phyloP scores from a whole-genome alignment of 2,797 vertebrate genomes.

The Gila robusta region DNA sequence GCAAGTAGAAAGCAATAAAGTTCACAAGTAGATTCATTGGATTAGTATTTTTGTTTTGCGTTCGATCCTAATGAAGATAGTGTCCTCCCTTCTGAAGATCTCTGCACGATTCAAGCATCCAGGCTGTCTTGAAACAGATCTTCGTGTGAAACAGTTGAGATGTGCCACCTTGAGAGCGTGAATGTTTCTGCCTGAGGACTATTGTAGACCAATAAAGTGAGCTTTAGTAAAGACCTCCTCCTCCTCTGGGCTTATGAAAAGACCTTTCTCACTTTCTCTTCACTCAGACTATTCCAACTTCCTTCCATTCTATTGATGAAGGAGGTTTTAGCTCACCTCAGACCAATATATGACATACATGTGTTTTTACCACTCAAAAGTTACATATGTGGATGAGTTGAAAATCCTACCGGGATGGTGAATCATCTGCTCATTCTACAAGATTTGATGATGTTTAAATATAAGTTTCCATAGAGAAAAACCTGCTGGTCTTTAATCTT shows the following conservation, averaged over 20 bases:
- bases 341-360: neutral
- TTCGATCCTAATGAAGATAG: constrained; percentile 47
- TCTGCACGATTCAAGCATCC: neutral
- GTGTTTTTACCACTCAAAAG: neutral
- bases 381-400: neutral
- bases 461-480: neutral
- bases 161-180: constrained; percentile 13
- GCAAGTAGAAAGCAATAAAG: constrained; percentile 63
- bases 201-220: constrained; percentile 22
- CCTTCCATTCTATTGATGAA: constrained; percentile 1
- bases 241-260: constrained; percentile 41
- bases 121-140: neutral
- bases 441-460: neutral
- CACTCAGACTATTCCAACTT: neutral
- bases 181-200: constrained; percentile 10
- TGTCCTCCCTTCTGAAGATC: constrained; percentile 30
- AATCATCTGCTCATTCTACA: neutral
- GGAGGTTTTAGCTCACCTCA: neutral
- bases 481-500: neutral
- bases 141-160: neutral
- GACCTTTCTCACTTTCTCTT: constrained; percentile 3
- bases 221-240: constrained; percentile 43
- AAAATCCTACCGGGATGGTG: neutral
- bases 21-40: constrained; percentile 71
- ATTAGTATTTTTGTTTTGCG: constrained; percentile 41